These are phyloP conservation scores for Etheostoma perlongum DNA, from an alignment of 2,797 vertebrate genomes.

Conservation along the genomic window DNA sequence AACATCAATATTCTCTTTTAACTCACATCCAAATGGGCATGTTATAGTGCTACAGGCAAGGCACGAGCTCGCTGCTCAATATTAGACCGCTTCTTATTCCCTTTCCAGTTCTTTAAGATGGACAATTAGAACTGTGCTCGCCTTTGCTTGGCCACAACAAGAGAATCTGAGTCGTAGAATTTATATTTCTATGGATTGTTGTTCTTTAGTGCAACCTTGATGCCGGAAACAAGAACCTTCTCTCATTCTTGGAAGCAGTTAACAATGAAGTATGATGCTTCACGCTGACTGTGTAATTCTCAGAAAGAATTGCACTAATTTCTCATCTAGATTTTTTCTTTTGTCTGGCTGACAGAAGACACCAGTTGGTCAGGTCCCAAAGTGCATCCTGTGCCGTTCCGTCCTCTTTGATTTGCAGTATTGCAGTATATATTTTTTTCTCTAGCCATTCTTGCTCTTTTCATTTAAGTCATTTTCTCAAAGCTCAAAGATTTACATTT, in stretches of 20 bases:
- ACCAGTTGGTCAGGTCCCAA: conserved; percentile 30
- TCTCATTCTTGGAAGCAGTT: conserved; percentile 26
- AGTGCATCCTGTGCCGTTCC: not conserved
- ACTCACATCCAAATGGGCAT: conserved; percentile 70
- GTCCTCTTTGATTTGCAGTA: no score
- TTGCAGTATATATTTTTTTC: not conserved
- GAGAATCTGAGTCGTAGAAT: conserved; percentile 2
- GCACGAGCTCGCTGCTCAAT: conserved; percentile 28
- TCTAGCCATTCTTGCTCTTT: not conserved
- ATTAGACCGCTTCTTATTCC: conserved; percentile 30
- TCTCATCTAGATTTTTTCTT: conserved; percentile 60
- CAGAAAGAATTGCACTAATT: conserved; percentile 57
- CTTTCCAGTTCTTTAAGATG: conserved; percentile 31
- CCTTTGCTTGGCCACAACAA: conserved; percentile 10
- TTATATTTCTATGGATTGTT: conserved; percentile 12
- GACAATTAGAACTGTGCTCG: conserved; percentile 29
- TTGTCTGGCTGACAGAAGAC: conserved; percentile 56
- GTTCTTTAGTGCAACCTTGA: conserved; percentile 11
- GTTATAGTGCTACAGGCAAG: conserved; percentile 60
- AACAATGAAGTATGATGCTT: conserved; percentile 19
- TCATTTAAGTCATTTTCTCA: not conserved
- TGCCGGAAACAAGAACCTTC: not conserved
- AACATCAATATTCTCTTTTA: conserved; percentile 76
- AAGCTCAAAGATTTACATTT: not conserved
- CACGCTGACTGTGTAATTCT: conserved; percentile 47